Evolutionary conservation across 2,113 vertebrate species (phyloP).

Genomic region (Natator depressus): DNA sequence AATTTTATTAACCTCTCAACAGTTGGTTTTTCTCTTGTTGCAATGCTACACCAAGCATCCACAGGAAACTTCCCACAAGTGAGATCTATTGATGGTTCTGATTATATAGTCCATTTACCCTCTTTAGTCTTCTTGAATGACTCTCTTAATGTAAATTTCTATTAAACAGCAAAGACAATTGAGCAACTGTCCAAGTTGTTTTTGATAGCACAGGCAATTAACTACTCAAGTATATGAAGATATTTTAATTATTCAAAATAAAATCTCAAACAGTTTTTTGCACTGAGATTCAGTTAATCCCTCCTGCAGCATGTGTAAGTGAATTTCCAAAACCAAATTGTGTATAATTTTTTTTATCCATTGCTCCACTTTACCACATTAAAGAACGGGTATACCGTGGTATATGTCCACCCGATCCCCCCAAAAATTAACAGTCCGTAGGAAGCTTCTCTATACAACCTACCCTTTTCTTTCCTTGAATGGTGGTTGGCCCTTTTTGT

Average conservation of each 20-base stretch:
- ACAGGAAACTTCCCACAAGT: neutral
- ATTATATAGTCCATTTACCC: neutral
- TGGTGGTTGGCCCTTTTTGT: neutral
- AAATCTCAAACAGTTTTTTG: too few species aligned
- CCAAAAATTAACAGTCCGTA: slow-evolving; percentile 3
- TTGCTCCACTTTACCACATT: slow-evolving; percentile 6
- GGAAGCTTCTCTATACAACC: neutral
- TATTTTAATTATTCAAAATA: neutral
- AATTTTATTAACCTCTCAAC: neutral
- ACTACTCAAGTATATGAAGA: neutral
- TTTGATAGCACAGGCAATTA: neutral
- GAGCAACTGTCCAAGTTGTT: neutral
- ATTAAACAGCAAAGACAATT: neutral
- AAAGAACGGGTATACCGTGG: neutral
- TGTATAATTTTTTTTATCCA: neutral
- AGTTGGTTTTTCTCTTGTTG: neutral
- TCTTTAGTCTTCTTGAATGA: neutral
- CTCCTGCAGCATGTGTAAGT: slow-evolving; percentile 40
- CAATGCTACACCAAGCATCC: neutral
- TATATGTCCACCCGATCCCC: slow-evolving; percentile 5
- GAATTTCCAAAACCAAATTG: slow-evolving; percentile 17
- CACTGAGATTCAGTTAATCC: too few species aligned
- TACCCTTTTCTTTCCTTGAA: neutral
- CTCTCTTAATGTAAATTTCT: neutral
- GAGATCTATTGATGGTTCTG: neutral